Evolutionary conservation across 2,888 invertebrate genomes (phyloP), one percentile per base, ranked within the genome.

Genomic region (Trichogramma dendrolimi): DNA sequence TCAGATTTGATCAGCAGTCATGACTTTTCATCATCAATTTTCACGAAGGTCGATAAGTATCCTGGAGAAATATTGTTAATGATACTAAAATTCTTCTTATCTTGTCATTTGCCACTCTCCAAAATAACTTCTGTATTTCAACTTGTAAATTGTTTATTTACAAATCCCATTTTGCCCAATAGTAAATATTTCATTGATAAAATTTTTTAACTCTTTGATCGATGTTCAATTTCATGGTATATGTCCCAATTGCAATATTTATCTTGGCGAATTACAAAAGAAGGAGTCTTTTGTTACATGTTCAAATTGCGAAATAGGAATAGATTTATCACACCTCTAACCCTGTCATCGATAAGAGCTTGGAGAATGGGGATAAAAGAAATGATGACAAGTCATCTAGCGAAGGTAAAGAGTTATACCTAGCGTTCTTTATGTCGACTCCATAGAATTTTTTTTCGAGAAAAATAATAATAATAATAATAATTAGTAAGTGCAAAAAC

Each of bases 211-310:
- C 11, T 11, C 51, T 10, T 40, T 10, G 10, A 6, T 10, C 8
- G 41, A 51, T 51, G n/a, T 51, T 7, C 10, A 51, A 11, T 51
- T 40, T 51, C 51, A 51, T 40, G 51, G 51, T 7, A 51, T 51
- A 10, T 51, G 51, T 8, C 40, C 51, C 39, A 51, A 51, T 1
- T 51, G 51, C 41, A 41, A 11, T 10, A 51, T n/a, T n/a, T 51
- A 51, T 40, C 10, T 51, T 40, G 51, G 51, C 10, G 41, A 51
- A 51, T 40, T 51, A 51, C 10, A 51, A 10, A 51, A 39, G n/a
- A 40, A 10, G 7, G 38, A 5, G 38, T 5, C 14, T 7, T 51
- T 51, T 40, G 40, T 40, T 40, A 10, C 8, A 40, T 51, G 51
- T 10, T 6, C 39, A n/a, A 51, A 40, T 51, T 51, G 39, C n/a